These are phyloP conservation scores for Paradoxurus hermaphroditus DNA, from an alignment of 2,113 vertebrate species.

Conservation along the genomic window DNA sequence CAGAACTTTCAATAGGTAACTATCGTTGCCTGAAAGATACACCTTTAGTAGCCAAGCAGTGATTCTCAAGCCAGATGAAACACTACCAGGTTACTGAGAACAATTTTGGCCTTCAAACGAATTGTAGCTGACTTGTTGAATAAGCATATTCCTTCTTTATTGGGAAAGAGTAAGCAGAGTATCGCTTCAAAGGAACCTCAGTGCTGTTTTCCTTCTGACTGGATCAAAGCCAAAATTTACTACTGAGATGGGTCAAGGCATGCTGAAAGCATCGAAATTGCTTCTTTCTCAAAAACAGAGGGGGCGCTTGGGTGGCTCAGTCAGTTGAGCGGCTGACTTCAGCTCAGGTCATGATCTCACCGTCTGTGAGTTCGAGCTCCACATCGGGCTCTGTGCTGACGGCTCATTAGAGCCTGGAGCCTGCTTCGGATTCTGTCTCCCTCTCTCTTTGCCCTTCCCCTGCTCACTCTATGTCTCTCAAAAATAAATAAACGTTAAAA, in stretches of 20 bases:
- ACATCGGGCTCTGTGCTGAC: too few species aligned
- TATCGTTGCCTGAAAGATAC: not conserved
- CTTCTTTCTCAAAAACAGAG: not conserved
- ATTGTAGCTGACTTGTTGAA: not conserved
- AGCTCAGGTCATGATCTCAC: too few species aligned
- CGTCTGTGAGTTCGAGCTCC: too few species aligned
- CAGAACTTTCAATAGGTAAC: not conserved
- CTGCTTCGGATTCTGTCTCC: too few species aligned
- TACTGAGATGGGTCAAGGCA: not conserved
- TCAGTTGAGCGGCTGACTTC: too few species aligned
- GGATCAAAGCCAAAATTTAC: not conserved
- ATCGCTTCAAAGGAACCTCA: not conserved
- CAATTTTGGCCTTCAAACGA: not conserved
- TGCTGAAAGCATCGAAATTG: not conserved
- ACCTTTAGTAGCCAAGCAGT: not conserved
- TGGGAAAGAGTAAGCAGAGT: not conserved
- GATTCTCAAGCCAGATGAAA: not conserved
- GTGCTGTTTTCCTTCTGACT: not conserved
- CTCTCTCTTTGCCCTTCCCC: too few species aligned
- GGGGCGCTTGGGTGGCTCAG: too few species aligned
- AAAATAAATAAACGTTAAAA: too few species aligned
- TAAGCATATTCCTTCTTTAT: not conserved
- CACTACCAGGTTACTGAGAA: not conserved
- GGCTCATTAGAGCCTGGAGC: too few species aligned
- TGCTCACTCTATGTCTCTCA: too few species aligned